Evolutionary conservation across 2,113 vertebrate genomes (phyloP), one percentile per base, ranked within the genome.

Genomic region (Blennius ocellaris): DNA sequence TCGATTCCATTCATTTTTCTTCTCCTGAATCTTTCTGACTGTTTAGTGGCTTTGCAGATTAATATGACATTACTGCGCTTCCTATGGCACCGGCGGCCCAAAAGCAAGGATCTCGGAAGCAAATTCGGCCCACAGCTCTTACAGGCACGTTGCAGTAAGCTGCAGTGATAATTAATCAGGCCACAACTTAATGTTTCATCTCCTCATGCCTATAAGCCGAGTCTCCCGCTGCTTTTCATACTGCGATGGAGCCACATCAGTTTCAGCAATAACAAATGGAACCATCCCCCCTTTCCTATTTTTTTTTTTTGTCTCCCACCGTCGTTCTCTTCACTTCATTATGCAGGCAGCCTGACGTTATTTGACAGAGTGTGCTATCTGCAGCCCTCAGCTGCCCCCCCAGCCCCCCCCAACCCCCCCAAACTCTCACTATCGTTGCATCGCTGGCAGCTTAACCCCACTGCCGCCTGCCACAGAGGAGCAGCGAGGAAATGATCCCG

Each of bases 311-410:
- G 43, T 68, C 69, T 69, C 62, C 61, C 74, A 81, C 76, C 63
- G 30, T 83, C 61, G 38, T 77, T 80, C 67, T 86, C 74, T 72
- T 86, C 92, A 79, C 88, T 91, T 95, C 90, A 91, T 94, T 94
- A 94, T 93, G 87, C 91, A 94, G 90, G 81, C 93, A 94, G 93
- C 92, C 90, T 92, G 93, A 93, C 89, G 91, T 87, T 75, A 64
- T 89, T 93, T 93, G 92, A 88, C 94, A 94, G 92, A 92, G 93
- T 92, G 91, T 87, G 87, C 92, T 94, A 95, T 95, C 94, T 92
- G 71, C 82, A 89, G 82, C 92, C 92, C 93, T 92, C 93, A 95
- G 93, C 94, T 93, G 82, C 64, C 83, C 83, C 68, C 73, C 84
- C 76, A 80, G n/a, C n/a, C n/a, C n/a, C n/a, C n/a, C n/a, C n/a